These are phyloP conservation scores for Hipposideros armiger DNA, from an alignment of 2,113 vertebrate genomes.

Conservation along the genomic window DNA sequence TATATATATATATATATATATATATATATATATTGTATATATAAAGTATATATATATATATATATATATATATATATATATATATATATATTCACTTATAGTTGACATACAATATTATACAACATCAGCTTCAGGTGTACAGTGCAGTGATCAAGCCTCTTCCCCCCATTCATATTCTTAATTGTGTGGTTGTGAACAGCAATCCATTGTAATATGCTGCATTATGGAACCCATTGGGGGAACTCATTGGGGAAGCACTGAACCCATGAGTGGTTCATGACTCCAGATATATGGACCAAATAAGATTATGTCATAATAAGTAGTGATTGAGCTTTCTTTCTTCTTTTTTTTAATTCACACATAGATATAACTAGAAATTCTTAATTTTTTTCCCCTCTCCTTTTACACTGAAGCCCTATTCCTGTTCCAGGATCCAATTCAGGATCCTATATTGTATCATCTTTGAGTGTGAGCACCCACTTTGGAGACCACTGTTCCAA, in stretches of 20 bases:
- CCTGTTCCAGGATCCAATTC: not conserved
- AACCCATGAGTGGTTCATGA: not conserved
- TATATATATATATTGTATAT: no score
- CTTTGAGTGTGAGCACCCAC: not conserved
- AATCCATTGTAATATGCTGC: not conserved
- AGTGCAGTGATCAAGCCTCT: no score
- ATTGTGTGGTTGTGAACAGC: not conserved
- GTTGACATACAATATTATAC: no score
- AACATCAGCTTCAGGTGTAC: no score
- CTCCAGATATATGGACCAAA: not conserved
- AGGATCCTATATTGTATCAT: not conserved
- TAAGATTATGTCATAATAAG: not conserved
- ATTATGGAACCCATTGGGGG: not conserved
- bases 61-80: no score
- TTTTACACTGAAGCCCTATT: conserved; percentile 9
- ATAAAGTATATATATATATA: no score
- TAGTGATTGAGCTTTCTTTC: not conserved
- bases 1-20: no score
- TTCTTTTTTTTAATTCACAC: not conserved
- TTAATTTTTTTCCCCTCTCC: not conserved
- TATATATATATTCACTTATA: no score
- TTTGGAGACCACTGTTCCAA: not conserved
- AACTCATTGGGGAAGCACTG: not conserved
- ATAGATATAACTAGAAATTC: not conserved
- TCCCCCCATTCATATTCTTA: conserved; percentile 9